Conservation (phyloP, 2,113 vertebrate species). For the Hemiprocne comata region DNA sequence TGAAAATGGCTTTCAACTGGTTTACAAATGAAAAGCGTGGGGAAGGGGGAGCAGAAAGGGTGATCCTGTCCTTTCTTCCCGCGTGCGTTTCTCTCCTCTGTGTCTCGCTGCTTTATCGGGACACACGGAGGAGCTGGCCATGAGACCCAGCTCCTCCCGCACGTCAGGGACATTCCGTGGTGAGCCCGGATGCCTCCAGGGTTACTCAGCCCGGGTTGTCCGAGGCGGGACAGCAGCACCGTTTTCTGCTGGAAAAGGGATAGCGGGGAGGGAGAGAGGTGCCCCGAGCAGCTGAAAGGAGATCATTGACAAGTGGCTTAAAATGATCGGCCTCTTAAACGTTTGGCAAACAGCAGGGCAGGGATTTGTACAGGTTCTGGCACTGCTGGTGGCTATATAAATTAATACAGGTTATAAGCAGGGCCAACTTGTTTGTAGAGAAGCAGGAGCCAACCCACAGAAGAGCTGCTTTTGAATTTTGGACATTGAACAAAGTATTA, state of each 20-base stretch:
- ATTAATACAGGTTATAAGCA: slow-evolving; percentile 22
- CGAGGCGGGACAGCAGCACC: neutral
- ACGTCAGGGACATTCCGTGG: slow-evolving; percentile 19
- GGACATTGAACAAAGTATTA: slow-evolving; percentile 36
- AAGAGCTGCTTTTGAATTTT: slow-evolving; percentile 50
- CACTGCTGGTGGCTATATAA: slow-evolving; percentile 35
- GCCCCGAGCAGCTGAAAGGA: neutral
- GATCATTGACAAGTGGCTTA: neutral
- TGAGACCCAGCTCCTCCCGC: neutral
- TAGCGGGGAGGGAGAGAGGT: neutral
- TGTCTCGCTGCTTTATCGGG: neutral
- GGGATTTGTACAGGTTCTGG: neutral
- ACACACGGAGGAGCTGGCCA: neutral
- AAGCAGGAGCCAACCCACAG: slow-evolving; percentile 39
- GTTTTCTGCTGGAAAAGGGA: neutral
- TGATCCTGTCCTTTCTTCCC: accelerated
- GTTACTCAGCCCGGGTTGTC: neutral
- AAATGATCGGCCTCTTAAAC: neutral
- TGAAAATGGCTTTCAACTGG: neutral
- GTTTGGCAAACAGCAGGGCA: neutral
- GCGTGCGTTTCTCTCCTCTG: accelerated
- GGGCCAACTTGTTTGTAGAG: slow-evolving; percentile 45
- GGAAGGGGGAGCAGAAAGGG: accelerated
- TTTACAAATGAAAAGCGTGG: accelerated
- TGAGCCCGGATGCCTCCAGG: neutral